phyloP scores from a whole-genome alignment of 1,140 invertebrate species.

The Drosophila prosaltans region DNA sequence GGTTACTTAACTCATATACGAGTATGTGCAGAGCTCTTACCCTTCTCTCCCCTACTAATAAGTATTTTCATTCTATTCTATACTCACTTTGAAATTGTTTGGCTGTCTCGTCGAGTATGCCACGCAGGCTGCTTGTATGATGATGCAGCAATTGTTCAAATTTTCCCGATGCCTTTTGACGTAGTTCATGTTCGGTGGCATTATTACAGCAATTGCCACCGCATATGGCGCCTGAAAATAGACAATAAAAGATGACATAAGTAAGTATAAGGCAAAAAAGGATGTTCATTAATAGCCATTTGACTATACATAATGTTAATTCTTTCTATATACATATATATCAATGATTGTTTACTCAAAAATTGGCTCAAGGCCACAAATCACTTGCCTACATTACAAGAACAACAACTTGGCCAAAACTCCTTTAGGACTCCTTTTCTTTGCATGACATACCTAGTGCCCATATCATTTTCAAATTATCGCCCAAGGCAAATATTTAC shows the following conservation, averaged over 20 bases:
- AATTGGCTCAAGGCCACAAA: not conserved
- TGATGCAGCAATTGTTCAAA: conserved; percentile 78
- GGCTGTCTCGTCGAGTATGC: conserved; percentile 75
- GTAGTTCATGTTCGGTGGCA: conserved; percentile 71
- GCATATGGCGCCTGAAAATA: conserved; percentile 72
- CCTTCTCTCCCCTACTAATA: too few species aligned
- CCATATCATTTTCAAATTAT: conserved; percentile 68
- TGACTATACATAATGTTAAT: too few species aligned
- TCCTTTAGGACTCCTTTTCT: conserved; percentile 18
- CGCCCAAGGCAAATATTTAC: conserved; percentile 60
- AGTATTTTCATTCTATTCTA: conserved; percentile 12
- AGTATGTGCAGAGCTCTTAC: too few species aligned
- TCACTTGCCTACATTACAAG: not conserved
- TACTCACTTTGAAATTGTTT: conserved; percentile 79
- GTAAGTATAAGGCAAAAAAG: not conserved
- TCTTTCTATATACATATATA: too few species aligned
- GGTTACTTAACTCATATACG: not conserved
- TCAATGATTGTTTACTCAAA: too few species aligned
- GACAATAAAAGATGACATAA: not conserved
- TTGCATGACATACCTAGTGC: conserved; percentile 33
- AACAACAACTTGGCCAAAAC: conserved; percentile 3
- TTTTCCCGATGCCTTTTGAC: conserved; percentile 67
- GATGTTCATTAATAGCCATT: too few species aligned
- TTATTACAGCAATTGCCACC: conserved; percentile 80
- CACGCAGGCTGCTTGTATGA: conserved; percentile 79